phyloP scores from a whole-genome alignment of 2,113 vertebrate genomes.

The Eulemur rufifrons region DNA sequence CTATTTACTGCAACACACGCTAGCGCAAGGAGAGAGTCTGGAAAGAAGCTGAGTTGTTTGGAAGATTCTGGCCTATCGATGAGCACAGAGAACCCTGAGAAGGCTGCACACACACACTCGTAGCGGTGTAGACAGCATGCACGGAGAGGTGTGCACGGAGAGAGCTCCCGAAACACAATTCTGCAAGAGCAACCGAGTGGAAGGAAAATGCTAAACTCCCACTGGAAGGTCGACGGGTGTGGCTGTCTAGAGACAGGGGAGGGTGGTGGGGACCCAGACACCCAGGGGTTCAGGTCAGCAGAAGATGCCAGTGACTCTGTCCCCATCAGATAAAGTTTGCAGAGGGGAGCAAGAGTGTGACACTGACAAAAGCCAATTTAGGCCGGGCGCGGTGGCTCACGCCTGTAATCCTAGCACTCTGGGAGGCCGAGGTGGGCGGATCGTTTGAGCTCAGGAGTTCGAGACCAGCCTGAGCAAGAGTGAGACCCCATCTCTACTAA shows the following conservation, averaged over 20 bases:
- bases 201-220: background rate
- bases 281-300: background rate
- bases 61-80: background rate
- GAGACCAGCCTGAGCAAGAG: no score
- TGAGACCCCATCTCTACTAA: no score
- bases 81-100: background rate
- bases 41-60: background rate
- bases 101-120: accelerated
- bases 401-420: no score
- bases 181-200: background rate
- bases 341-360: background rate
- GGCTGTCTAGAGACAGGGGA: background rate
- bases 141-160: accelerated
- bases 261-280: accelerated
- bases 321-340: background rate
- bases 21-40: background rate
- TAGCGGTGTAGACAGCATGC: background rate
- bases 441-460: no score
- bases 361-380: accelerated
- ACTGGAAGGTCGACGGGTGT: background rate
- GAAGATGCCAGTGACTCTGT: background rate
- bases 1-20: background rate
- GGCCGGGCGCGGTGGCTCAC: no score
- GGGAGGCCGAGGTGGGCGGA: no score
- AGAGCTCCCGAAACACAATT: no score